A percentile compares a stretch with the other conserved stretches of the same genome.
These are phyloP conservation scores for Miopithecus talapoin DNA, from an alignment of 2,797 vertebrate genomes.

Conservation along the genomic window DNA sequence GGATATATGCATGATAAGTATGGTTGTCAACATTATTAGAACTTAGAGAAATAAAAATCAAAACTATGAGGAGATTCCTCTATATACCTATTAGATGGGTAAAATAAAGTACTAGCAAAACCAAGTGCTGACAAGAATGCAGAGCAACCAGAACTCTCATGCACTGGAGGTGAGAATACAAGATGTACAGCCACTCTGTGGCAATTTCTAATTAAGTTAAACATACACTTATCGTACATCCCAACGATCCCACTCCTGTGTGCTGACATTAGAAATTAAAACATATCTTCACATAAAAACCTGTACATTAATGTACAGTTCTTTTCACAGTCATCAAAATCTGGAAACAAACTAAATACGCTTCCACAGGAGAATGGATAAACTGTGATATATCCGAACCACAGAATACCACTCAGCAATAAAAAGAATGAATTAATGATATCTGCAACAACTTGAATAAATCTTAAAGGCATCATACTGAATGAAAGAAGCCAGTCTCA, in stretches of 20 bases:
- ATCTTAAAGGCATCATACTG: neutral
- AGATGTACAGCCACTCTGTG: neutral
- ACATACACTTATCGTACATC: neutral
- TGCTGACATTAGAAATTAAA: neutral
- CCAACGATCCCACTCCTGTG: neutral
- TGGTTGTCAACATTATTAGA: neutral
- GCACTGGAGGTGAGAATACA: neutral
- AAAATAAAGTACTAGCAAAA: neutral
- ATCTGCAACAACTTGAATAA: neutral
- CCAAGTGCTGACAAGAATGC: neutral
- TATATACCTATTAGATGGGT: neutral
- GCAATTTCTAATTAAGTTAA: conserved; percentile 5
- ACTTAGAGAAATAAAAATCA: neutral
- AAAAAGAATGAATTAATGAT: no score
- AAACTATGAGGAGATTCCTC: neutral
- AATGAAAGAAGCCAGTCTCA: neutral
- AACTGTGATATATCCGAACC: neutral
- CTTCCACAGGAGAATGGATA: neutral
- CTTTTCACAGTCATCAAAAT: neutral
- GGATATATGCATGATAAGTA: neutral
- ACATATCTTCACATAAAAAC: neutral
- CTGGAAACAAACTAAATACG: neutral
- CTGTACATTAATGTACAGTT: neutral
- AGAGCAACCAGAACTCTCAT: neutral
- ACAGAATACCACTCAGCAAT: no score